Percentiles rank a stretch among this genome's conserved stretches.
Conservation (phyloP, 2,113 vertebrate genomes). For the Pseudorhombus dupliciocellatus region DNA sequence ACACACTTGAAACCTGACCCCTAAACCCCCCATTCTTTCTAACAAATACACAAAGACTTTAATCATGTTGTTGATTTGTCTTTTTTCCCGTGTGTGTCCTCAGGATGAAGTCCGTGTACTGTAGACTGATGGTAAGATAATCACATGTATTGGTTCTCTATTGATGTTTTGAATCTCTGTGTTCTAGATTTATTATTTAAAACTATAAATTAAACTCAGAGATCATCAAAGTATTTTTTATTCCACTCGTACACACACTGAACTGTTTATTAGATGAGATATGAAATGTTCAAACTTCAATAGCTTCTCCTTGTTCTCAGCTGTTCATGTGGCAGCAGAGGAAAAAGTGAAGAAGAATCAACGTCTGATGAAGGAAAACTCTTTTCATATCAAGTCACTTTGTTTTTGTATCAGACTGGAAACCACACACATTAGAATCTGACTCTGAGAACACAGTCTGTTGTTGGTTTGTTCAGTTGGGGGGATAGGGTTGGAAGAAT, state of each 20-base stretch:
- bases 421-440: too few species aligned
- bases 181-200: neutral
- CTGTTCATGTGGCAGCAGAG: constrained; percentile 28
- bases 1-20: neutral
- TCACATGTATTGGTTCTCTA: neutral
- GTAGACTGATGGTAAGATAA: constrained; percentile 47
- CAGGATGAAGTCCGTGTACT: constrained; percentile 39
- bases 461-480: too few species aligned
- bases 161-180: neutral
- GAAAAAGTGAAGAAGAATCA: constrained; percentile 31
- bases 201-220: too few species aligned
- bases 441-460: too few species aligned
- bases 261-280: too few species aligned
- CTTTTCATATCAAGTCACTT: neutral
- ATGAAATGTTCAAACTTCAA: neutral
- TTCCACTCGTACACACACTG: too few species aligned
- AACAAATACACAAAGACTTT: too few species aligned
- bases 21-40: too few species aligned
- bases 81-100: neutral
- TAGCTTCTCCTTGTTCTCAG: constrained; percentile 4
- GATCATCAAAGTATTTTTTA: too few species aligned
- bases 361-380: neutral
- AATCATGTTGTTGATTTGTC: constrained; percentile 6
- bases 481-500: neutral
- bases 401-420: neutral